phyloP scores from a whole-genome alignment of 1,140 invertebrate genomes.

The Araneus ventricosus region DNA sequence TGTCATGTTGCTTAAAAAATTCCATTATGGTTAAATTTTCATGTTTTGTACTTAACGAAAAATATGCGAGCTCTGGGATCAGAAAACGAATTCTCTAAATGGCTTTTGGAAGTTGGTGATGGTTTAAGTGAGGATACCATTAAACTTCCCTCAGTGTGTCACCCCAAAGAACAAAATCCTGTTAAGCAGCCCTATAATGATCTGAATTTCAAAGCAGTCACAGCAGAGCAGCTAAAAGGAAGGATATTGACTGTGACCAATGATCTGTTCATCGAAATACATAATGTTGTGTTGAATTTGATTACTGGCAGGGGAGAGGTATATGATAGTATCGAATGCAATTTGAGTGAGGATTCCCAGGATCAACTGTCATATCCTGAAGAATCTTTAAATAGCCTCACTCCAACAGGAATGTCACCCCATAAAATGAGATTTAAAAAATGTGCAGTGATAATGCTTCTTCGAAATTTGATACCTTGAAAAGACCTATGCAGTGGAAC shows the following conservation, averaged over 20 bases:
- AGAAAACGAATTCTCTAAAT: no score
- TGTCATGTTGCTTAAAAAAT: no score
- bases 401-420: constrained; percentile 79
- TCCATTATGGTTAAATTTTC: no score
- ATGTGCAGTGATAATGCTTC: constrained; percentile 79
- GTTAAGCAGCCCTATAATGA: background rate
- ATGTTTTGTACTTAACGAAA: no score
- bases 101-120: no score
- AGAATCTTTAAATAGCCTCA: constrained; percentile 79
- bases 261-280: background rate
- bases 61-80: no score
- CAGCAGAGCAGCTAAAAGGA: background rate
- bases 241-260: background rate
- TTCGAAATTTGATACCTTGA: constrained; percentile 79
- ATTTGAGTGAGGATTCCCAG: constrained; percentile 21
- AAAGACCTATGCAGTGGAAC: constrained; percentile 80
- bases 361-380: constrained; percentile 69
- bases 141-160: no score
- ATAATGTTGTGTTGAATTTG: background rate
- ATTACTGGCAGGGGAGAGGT: background rate
- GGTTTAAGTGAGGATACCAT: no score
- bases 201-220: background rate
- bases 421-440: constrained; percentile 80
- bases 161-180: no score
- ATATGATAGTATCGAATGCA: background rate